Evolutionary conservation across 2,113 vertebrate species (phyloP), one percentile per base, ranked within the genome.

Genomic region (Nicator chloris): DNA sequence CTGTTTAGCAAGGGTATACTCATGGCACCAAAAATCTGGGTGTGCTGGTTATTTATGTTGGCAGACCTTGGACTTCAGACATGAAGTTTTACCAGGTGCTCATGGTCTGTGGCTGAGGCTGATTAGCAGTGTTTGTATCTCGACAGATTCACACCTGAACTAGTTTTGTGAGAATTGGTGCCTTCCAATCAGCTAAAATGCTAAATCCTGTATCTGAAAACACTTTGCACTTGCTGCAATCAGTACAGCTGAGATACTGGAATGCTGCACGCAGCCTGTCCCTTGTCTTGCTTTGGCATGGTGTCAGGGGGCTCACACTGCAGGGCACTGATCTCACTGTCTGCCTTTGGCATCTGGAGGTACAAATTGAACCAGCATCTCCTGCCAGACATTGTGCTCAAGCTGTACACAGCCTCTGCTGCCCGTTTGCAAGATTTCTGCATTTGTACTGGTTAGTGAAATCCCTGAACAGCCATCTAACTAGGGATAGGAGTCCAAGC

Each of bases 291-390:
- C 40, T 86, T 49, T 57, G 39, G 5, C 16, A 4, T 1, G 47
- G 33, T 5, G 1, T 17, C 13, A 11, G 10, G 23, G 47, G 26
- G 6, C 50, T 82, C 1, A 0, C 6, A 0, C 35, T 63, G 39
- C 39, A 47, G 53, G 30, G 1, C 1, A 1, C 31, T 60, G 54
- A n/a, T 45, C 39, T 65, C 13, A 0, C 24, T 27, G 50, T 28
- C 28, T 30, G 28, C 0, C 27, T 59, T 24, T 2, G 2, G 56
- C 51, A 31, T 3, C 42, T 40, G 60, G 17, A 75, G 60, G 28
- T 21, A 12, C 2, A 54, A 24, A 37, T 8, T 4, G 22, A 80
- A 65, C 24, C 7, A 66, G 17, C 17, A 13, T 30, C 44, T 87
- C 56, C 47, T 26, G 20, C 53, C 35, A 49, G 45, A 4, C 10